Conservation (phyloP, 2,797 vertebrate species). For the Intellagama lesueurii region DNA sequence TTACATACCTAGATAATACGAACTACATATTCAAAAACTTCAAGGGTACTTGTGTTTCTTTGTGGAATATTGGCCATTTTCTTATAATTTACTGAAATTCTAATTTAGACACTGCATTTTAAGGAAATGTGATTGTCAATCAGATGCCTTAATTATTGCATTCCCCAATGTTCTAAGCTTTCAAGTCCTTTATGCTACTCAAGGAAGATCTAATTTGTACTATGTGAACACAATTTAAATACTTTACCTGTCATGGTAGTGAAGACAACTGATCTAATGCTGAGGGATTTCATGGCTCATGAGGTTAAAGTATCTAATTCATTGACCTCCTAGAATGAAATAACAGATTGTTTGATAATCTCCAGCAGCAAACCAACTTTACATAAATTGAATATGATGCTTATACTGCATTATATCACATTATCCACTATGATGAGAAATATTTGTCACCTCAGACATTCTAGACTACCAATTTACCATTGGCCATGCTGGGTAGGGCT, state of each 20-base stretch:
- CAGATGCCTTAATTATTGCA: conserved; percentile 19
- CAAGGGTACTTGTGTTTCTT: neutral
- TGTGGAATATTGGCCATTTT: neutral
- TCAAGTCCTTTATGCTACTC: conserved; percentile 8
- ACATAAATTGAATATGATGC: neutral
- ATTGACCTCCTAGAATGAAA: neutral
- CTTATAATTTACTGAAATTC: neutral
- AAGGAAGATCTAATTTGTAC: conserved; percentile 12
- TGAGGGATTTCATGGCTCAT: neutral
- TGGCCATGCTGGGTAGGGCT: too few relatives aligned
- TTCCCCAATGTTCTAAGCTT: conserved; percentile 10
- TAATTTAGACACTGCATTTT: neutral
- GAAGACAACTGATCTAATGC: neutral
- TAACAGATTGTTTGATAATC: neutral
- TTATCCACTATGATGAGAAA: too few relatives aligned
- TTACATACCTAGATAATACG: too few relatives aligned
- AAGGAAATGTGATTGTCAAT: conserved; percentile 39
- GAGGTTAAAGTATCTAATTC: neutral
- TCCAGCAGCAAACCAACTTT: neutral
- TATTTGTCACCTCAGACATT: too few relatives aligned
- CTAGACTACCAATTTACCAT: too few relatives aligned
- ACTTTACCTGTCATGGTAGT: neutral
- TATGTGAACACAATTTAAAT: neutral
- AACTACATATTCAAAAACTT: neutral
- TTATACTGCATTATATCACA: neutral